These are phyloP conservation scores for Heloderma charlesbogerti DNA, from an alignment of 2,113 vertebrate species.

Conservation along the genomic window DNA sequence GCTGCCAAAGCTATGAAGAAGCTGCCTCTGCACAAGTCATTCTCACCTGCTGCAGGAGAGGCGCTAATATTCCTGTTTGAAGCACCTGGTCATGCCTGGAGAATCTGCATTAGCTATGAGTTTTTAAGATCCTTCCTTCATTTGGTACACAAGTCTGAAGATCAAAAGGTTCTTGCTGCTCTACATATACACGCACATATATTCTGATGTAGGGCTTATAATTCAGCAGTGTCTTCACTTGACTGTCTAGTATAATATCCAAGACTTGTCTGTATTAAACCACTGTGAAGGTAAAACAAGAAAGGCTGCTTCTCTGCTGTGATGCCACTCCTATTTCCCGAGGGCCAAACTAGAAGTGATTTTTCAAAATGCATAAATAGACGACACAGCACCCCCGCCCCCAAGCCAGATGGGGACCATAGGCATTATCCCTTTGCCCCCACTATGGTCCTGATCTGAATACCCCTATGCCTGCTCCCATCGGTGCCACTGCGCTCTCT, in stretches of 20 bases:
- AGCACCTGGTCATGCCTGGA: constrained; percentile 7
- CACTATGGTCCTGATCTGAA: neutral
- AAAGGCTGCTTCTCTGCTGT: neutral
- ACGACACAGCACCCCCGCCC: no score
- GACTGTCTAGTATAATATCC: constrained; percentile 79
- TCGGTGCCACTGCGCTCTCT: neutral
- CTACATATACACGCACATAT: constrained; percentile 52
- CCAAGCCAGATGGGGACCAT: neutral
- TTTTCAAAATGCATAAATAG: no score
- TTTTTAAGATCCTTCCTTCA: constrained; percentile 32
- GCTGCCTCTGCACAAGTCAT: constrained; percentile 23
- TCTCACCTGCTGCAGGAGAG: constrained; percentile 18
- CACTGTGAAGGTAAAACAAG: constrained; percentile 84
- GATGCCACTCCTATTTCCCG: neutral
- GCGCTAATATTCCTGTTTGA: constrained; percentile 19
- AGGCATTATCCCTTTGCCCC: neutral
- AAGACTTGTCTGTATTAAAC: constrained; percentile 87
- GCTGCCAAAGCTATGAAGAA: neutral
- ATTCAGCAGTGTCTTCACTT: constrained; percentile 65
- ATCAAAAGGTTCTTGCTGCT: constrained; percentile 61
- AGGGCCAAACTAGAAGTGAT: no score
- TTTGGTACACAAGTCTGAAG: constrained; percentile 61
- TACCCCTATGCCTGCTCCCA: neutral
- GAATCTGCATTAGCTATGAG: constrained; percentile 45
- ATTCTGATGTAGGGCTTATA: constrained; percentile 72